phyloP scores from a whole-genome alignment of 1,140 invertebrate genomes.

The Scaptomyza montana region DNA sequence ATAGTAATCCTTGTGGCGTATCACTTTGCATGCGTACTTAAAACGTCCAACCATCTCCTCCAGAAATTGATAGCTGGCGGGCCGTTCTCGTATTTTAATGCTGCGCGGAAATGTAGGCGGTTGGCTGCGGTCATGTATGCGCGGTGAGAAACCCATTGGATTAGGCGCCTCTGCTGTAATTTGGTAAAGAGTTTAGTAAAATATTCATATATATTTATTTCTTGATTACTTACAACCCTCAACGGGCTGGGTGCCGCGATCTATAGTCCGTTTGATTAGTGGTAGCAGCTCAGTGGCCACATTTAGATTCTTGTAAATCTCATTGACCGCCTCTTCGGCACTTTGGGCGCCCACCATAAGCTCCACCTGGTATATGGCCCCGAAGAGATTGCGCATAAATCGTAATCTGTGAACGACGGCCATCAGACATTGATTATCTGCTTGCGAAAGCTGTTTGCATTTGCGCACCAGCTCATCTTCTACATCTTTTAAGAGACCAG shows the following conservation, averaged over 20 bases:
- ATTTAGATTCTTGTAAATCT: constrained; percentile 88
- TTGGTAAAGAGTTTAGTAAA: background rate
- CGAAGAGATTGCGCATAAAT: constrained; percentile 93
- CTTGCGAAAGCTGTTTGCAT: constrained; percentile 86
- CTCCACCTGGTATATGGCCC: constrained; percentile 89
- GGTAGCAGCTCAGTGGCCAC: constrained; percentile 90
- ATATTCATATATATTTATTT: background rate
- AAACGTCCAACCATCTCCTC: constrained; percentile 91
- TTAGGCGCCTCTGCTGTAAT: constrained; percentile 85
- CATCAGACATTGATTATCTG: constrained; percentile 72
- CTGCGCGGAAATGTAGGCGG: constrained; percentile 99
- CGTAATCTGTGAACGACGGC: constrained; percentile 92
- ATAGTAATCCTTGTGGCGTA: constrained; percentile 91
- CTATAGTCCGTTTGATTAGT: constrained; percentile 90
- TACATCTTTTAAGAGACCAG: constrained; percentile 93
- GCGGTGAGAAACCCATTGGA: constrained; percentile 95
- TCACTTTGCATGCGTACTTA: constrained; percentile 92
- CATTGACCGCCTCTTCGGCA: constrained; percentile 86
- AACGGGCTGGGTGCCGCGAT: constrained; percentile 90
- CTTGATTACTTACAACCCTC: constrained; percentile 86
- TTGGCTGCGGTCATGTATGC: constrained; percentile 96
- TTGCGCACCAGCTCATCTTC: constrained; percentile 95
- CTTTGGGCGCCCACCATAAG: constrained; percentile 85
- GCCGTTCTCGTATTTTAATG: constrained; percentile 94
- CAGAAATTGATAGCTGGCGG: constrained; percentile 93